A percentile compares a stretch with the other conserved stretches of the same genome.
These are phyloP conservation scores for Antheraea mylitta DNA, from an alignment of 1,140 invertebrate species.

Conservation along the genomic window DNA sequence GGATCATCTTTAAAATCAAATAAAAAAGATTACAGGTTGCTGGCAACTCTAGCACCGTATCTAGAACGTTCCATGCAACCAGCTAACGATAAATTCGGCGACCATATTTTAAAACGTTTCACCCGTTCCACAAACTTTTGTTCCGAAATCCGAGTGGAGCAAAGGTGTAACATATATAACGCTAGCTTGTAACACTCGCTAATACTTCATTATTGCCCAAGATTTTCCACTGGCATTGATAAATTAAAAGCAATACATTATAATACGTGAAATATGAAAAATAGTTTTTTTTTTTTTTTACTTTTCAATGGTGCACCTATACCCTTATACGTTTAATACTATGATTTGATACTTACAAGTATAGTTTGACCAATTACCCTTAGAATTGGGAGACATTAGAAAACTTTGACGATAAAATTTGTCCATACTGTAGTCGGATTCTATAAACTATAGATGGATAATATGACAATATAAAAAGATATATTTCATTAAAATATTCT, in stretches of 20 bases:
- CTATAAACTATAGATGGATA: too few relatives aligned
- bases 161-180: neutral
- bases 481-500: too few relatives aligned
- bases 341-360: constrained; percentile 35
- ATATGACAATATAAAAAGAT: too few relatives aligned
- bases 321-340: constrained; percentile 39
- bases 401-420: too few relatives aligned
- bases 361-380: neutral
- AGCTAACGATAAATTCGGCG: too few relatives aligned
- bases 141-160: neutral
- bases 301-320: constrained; percentile 37
- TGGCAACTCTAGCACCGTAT: too few relatives aligned
- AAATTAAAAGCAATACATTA: constrained; percentile 43
- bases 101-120: too few relatives aligned
- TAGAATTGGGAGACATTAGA: neutral
- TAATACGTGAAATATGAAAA: constrained; percentile 56
- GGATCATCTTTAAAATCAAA: too few relatives aligned
- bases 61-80: too few relatives aligned
- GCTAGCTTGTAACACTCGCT: neutral
- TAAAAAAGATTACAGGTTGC: too few relatives aligned
- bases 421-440: too few relatives aligned
- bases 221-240: constrained; percentile 41
- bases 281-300: constrained; percentile 52
- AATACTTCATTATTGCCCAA: constrained; percentile 54
- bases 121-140: too few relatives aligned